phyloP scores from a whole-genome alignment of 1,140 invertebrate genomes.

The Chironomus striatipennis region DNA sequence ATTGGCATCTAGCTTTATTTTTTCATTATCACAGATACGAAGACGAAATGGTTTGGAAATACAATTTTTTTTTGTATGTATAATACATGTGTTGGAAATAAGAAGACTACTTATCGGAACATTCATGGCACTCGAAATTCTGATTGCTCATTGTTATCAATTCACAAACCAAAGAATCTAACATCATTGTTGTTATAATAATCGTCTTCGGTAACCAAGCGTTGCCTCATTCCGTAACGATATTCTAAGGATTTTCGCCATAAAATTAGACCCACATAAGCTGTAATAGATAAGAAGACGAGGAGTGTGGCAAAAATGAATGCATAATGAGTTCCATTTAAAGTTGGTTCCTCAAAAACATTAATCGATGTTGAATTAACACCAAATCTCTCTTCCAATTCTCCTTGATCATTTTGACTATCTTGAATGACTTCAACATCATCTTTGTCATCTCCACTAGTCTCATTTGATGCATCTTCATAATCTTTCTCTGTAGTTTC shows the following conservation, averaged over 20 bases:
- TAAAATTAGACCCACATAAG: background rate
- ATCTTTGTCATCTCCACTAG: background rate
- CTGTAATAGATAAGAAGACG: background rate
- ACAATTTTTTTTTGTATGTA: background rate
- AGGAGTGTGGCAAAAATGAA: background rate
- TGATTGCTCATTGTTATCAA: background rate
- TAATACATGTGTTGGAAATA: background rate
- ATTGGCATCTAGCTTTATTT: background rate
- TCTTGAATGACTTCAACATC: background rate
- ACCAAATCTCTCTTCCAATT: background rate
- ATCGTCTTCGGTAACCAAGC: slow-evolving; percentile 3
- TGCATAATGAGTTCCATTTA: background rate
- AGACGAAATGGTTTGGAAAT: slow-evolving; percentile 1
- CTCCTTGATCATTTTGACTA: background rate
- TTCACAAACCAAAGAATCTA: slow-evolving; percentile 10
- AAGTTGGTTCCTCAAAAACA: background rate
- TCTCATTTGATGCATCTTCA: background rate
- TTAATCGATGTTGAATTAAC: background rate
- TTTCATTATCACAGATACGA: slow-evolving; percentile 20
- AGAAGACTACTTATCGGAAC: background rate
- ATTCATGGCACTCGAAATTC: background rate
- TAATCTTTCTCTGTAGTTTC: background rate
- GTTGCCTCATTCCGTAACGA: slow-evolving; percentile 14
- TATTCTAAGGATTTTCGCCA: background rate
- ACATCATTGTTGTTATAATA: slow-evolving; percentile 18